These are phyloP conservation scores for Hipposideros armiger DNA, from an alignment of 2,113 vertebrate genomes.

Conservation along the genomic window DNA sequence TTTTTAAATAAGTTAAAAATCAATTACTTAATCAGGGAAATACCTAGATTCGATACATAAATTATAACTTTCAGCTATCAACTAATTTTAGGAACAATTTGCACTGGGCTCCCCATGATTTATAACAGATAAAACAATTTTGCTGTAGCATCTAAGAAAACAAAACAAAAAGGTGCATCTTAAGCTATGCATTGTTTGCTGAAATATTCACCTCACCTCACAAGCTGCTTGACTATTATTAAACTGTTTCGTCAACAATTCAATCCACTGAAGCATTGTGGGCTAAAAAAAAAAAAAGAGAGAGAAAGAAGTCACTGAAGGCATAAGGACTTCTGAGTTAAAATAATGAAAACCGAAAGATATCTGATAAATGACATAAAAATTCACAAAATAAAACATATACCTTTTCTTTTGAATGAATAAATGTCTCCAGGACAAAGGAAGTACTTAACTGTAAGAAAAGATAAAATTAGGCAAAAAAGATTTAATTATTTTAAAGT, in stretches of 20 bases:
- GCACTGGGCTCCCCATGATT: neutral
- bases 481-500: slow-evolving; percentile 43
- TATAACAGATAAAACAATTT: slow-evolving; percentile 41
- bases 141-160: neutral
- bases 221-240: slow-evolving; percentile 99
- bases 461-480: slow-evolving; percentile 79
- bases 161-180: neutral
- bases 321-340: neutral
- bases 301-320: slow-evolving; percentile 53
- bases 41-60: neutral
- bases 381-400: slow-evolving; percentile 48
- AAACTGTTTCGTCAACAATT: slow-evolving; percentile 99
- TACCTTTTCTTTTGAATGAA: slow-evolving; percentile 99
- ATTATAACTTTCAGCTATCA: neutral
- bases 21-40: slow-evolving; percentile 27
- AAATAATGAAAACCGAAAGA: neutral
- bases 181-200: slow-evolving; percentile 58
- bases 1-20: slow-evolving; percentile 43
- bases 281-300: slow-evolving; percentile 89
- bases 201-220: slow-evolving; percentile 91
- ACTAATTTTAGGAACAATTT: slow-evolving; percentile 27
- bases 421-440: slow-evolving; percentile 99
- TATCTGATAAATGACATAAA: neutral
- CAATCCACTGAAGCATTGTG: slow-evolving; percentile 99
- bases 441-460: slow-evolving; percentile 96